A percentile compares a stretch with the other conserved stretches of the same genome.
phyloP scores from a whole-genome alignment of 1,140 invertebrate genomes.

The Euglossa dilemma region DNA sequence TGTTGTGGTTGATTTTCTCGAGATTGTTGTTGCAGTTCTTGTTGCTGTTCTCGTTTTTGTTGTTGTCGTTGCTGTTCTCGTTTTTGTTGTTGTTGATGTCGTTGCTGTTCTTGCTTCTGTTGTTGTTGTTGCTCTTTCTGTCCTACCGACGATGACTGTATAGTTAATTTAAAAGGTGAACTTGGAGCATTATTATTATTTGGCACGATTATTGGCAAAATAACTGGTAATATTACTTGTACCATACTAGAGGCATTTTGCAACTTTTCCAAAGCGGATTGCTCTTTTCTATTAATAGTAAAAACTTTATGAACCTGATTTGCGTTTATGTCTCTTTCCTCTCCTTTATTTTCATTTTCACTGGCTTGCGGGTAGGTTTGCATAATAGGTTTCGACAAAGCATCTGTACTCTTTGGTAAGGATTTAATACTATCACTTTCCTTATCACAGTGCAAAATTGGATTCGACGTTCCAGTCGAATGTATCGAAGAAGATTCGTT shows the following conservation, averaged over 20 bases:
- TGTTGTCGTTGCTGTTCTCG: not conserved
- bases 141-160: not conserved
- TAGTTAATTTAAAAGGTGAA: not conserved
- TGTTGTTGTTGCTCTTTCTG: not conserved
- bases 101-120: not conserved
- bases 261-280: not conserved
- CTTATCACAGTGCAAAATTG: not conserved
- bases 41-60: not conserved
- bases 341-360: not conserved
- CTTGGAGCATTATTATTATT: not conserved
- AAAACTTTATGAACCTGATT: not conserved
- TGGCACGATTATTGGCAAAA: conserved; percentile 12
- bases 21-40: not conserved
- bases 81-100: not conserved
- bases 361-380: not conserved
- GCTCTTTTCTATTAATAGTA: not conserved
- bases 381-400: not conserved
- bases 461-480: not conserved
- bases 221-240: not conserved
- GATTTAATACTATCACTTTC: not conserved
- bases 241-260: not conserved
- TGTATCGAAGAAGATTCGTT: not conserved
- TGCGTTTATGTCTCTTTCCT: not conserved
- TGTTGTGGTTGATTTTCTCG: not conserved
- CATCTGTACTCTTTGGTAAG: too few relatives aligned